Percentiles rank a stretch among this genome's conserved stretches.
These are phyloP conservation scores for Carlito syrichta DNA, from an alignment of 2,113 vertebrate genomes.

Conservation along the genomic window DNA sequence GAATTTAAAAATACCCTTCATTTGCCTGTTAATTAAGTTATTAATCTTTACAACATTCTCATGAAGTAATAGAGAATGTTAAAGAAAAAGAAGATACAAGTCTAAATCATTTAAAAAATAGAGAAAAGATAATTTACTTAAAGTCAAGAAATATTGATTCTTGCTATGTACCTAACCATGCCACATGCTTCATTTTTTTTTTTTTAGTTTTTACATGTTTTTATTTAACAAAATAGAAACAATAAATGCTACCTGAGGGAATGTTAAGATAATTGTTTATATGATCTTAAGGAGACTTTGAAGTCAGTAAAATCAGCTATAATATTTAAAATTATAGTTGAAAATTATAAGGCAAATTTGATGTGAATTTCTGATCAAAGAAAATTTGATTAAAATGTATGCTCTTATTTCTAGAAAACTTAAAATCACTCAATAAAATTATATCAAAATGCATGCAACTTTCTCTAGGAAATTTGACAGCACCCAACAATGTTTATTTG, in stretches of 20 bases:
- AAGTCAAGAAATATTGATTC: background rate
- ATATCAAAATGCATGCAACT: background rate
- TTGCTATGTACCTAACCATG: background rate
- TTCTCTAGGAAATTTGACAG: background rate
- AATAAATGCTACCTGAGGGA: background rate
- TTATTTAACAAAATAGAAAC: background rate
- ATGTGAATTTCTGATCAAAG: background rate
- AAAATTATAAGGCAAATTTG: background rate
- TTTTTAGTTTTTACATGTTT: background rate
- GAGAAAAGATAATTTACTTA: background rate
- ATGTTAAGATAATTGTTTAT: background rate
- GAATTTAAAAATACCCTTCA: conserved; percentile 45
- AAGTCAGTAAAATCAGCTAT: background rate
- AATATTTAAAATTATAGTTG: background rate
- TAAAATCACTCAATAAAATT: background rate
- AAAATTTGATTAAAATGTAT: background rate
- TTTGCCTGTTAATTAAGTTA: conserved; percentile 55
- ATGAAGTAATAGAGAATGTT: conserved; percentile 6
- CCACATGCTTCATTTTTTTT: background rate
- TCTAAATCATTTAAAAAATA: conserved; percentile 16
- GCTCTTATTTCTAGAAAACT: background rate
- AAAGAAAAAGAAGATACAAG: background rate
- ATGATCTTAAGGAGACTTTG: background rate
- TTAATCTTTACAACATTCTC: conserved; percentile 44
- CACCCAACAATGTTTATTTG: background rate